Base-by-base conservation (phyloP, 2,113 vertebrate species). In the Cynopterus brachyotis region DNA sequence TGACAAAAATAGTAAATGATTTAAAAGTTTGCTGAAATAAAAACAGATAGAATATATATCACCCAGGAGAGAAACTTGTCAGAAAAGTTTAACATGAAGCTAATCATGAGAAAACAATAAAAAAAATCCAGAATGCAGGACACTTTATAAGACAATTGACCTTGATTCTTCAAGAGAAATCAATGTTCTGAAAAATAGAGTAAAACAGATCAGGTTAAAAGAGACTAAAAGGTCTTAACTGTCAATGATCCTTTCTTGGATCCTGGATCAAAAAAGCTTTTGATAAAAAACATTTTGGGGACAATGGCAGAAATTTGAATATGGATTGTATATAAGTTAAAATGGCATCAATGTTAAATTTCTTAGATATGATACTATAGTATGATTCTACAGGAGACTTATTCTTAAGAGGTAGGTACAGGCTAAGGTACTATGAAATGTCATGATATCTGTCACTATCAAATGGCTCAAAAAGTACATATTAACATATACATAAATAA, bases 11-110 rank as follows among this genome's bases (percentile, higher is more conserved):
- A 76, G 32, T 55, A 15, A 59, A 60, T 78, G 60, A 82, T 30
- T 90, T n/a, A 87, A 90, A 94, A 85, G 67, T 57, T 16, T 89
- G 76, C 9, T 64, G 9, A 93, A 83, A 62, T 91, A 89, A 95
- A 83, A 91, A 91, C 78, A 17, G 64, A 86, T 5, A 72, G 50
- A 70, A 79, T 69, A 57, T 19, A 60, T 13, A 32, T 15, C 24
- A 94, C 15, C 72, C 16, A n/a, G 12, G 22, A 85, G 20, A 86
- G 59, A 87, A 75, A 72, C 17, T 10, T 78, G 24, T 82, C 60
- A 62, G 95, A 62, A 66, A 86, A 60, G 37, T 90, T 70, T 82
- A 89, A 72, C n/a, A 86, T 13, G 73, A 95, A 72, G 67, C 19
- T 88, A 66, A 82, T 53, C 24, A 72, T 12, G 59, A 81, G 28